Evolutionary conservation across 2,797 vertebrate genomes (phyloP), one percentile per base, ranked within the genome.

Genomic region (Clarias platycephalus): DNA sequence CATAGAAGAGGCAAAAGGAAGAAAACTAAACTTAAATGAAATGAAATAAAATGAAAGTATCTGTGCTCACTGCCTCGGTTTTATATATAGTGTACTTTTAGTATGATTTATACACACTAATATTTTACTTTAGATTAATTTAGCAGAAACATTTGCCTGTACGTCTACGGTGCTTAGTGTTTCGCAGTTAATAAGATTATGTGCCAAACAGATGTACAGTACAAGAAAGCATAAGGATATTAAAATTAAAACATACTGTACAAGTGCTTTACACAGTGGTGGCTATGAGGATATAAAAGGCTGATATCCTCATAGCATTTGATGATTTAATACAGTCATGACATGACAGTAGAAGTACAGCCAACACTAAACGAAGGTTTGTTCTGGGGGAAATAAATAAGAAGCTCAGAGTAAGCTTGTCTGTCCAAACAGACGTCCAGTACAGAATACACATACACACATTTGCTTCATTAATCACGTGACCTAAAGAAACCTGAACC

Each of bases 401-500:
- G 18, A 37, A 10, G 3, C 3, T 24, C 0, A 26, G n/a, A 3
- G 28, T 53, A 55, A 28, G 44, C 40, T 74, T n/a, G 5, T 53
- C 24, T 72, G n/a, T 13, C 0, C 13, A 88, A 87, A 87, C 82
- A 82, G 78, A 85, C 79, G 76, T 3, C 5, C 84, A 60, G 78
- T 3, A 16, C 84, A 60, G 78, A 86, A 85, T 85, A 84, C 80
- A 84, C 40, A 76, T 87, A 40, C 64, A 83, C 76, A 13, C 44
- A 31, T 20, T 37, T 24, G 22, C 53, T 44, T 62, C 2, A 79
- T 79, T 37, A 40, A 40, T 63, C 34, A 79, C 63, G 7, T 40
- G 58, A 79, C 37, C 12, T 5, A 44, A 12, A 40, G 44, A 64
- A 63, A 62, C 44, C 5, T n/a, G 31, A 28, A 62, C 26, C 24